Evolutionary conservation across 2,888 invertebrate genomes (phyloP), one percentile per base, ranked within the genome.

Genomic region (Scaptomyza reducta): DNA sequence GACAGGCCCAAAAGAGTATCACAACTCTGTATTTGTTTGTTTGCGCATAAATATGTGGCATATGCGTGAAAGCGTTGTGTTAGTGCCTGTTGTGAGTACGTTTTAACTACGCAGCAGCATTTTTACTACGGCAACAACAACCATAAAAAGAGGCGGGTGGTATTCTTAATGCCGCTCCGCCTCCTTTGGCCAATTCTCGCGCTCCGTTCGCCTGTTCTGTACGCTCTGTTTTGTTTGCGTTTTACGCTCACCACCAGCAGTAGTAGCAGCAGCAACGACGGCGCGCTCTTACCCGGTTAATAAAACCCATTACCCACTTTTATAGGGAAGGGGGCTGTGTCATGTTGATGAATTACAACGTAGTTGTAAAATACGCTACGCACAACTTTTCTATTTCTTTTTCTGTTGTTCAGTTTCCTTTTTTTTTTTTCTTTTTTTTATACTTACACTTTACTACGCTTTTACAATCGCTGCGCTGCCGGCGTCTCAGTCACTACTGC

Each of bases 41-140:
- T 18, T 54, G 45, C 58, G 29, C 22, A 49, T 50, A 67, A 42
- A 33, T 59, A 42, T 64, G 22, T 33, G 33, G 33, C 47, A 18
- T 50, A 22, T 22, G 22, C 22, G 40, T 44, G 16, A 45, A 16
- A 44, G 6, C 31, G 31, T 10, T 47, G 27, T 65, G 27, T 65
- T n/a, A n/a, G 14, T 61, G 38, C n/a, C 29, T 64, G 44, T 27
- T 27, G 40, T 57, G 31, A 22, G 64, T 57, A 38, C 62, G 41
- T 63, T 87, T 62, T 81, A 87, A 87, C 82, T 81, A 87, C 82
- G 82, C 82, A 87, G 75, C 85, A 87, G 70, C 63, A 72, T 68
- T 75, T 79, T 62, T 73, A 68, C 76, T 76, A 69, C 59, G 79
- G 62, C 80, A 70, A 74, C 49, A 65, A 56, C 41, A 55, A 46